Conservation (phyloP, 2,888 invertebrate genomes). For the Harmothoe impar region DNA sequence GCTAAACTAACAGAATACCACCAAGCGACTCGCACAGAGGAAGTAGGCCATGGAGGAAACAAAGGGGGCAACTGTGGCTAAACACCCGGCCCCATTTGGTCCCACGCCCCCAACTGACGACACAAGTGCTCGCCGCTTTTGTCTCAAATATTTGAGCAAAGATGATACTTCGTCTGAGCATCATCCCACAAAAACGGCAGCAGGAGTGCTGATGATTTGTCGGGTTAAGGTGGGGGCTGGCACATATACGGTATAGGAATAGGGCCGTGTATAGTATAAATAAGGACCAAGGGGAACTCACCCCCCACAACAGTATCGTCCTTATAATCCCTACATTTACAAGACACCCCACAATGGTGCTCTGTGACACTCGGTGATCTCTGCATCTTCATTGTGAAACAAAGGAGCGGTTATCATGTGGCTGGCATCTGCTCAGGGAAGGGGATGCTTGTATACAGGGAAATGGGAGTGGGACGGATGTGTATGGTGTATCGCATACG, state of each 20-base stretch:
- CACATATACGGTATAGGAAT: background rate
- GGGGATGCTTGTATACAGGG: too few species aligned
- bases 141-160: conserved; percentile 54
- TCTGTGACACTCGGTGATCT: background rate
- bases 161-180: conserved; percentile 54
- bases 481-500: too few species aligned
- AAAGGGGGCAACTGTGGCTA: conserved; percentile 33
- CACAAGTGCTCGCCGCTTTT: conserved; percentile 45
- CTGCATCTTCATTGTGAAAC: background rate
- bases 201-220: background rate
- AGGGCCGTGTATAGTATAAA: conserved; percentile 37
- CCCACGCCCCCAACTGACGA: conserved; percentile 26
- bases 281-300: background rate
- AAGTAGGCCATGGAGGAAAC: conserved; percentile 26
- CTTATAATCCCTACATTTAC: background rate
- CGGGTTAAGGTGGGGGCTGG: background rate
- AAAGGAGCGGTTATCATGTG: background rate
- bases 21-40: background rate
- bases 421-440: background rate
- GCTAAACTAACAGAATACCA: conserved; percentile 28
- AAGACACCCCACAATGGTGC: background rate
- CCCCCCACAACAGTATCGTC: background rate
- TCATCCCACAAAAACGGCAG: background rate
- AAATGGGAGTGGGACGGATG: too few species aligned
- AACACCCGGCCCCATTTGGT: background rate